Evolutionary conservation across 2,113 vertebrate genomes (phyloP).

Genomic region (Pyxicephalus adspersus): DNA sequence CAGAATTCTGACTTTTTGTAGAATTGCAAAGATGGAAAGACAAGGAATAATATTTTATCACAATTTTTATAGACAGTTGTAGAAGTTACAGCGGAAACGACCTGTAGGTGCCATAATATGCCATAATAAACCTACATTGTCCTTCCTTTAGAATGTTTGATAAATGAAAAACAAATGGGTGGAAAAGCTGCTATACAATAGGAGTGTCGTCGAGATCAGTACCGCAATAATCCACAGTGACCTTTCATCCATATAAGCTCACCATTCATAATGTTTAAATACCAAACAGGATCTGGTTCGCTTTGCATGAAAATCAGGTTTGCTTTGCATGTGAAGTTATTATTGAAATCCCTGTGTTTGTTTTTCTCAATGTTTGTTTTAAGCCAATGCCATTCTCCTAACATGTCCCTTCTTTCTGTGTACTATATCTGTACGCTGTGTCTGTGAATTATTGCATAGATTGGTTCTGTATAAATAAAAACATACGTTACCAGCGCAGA

Average conservation of each 20-base stretch:
- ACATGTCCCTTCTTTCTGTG: conserved; percentile 46
- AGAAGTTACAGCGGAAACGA: no score
- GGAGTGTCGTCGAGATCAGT: not conserved
- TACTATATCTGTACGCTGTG: conserved; percentile 50
- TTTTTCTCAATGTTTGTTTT: conserved; percentile 25
- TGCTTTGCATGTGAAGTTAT: conserved; percentile 13
- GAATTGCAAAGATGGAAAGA: no score
- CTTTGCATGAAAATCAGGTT: conserved; percentile 3
- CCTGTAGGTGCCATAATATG: no score
- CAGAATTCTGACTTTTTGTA: no score
- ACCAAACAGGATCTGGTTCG: conserved; percentile 8
- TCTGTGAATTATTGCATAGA: conserved; percentile 45
- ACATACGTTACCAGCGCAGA: conserved; percentile 25
- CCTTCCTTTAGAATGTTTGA: no score
- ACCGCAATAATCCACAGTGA: not conserved
- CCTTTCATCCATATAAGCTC: not conserved
- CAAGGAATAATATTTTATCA: no score
- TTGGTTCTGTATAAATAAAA: conserved; percentile 49
- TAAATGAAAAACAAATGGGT: not conserved
- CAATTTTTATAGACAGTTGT: no score
- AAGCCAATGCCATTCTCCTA: conserved; percentile 27
- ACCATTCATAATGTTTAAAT: conserved; percentile 2
- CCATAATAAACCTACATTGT: no score
- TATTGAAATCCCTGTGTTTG: not conserved
- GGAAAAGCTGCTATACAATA: not conserved